phyloP scores from a whole-genome alignment of 2,113 vertebrate species.

The Zingel zingel region DNA sequence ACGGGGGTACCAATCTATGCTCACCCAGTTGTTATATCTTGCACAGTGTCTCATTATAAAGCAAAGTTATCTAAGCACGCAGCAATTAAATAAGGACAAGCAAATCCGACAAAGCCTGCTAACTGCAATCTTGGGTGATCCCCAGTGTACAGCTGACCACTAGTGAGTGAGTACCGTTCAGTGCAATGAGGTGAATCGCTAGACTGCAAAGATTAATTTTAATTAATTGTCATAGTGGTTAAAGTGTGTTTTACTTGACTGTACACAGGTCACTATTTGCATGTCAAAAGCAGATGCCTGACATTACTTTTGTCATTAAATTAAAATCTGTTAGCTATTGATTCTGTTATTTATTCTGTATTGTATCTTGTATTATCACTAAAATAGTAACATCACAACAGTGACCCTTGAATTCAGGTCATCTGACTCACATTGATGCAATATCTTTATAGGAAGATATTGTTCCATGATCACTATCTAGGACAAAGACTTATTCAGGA shows the following conservation, averaged over 20 bases:
- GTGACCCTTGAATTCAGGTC: conserved; percentile 60
- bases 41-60: conserved; percentile 49
- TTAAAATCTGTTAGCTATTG: not conserved
- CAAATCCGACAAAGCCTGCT: conserved; percentile 50
- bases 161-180: conserved; percentile 22
- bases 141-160: conserved; percentile 48
- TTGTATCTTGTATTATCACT: not conserved
- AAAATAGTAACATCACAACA: conserved; percentile 41
- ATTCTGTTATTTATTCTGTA: not conserved
- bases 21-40: conserved; percentile 42
- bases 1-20: conserved; percentile 19
- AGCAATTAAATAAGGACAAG: conserved; percentile 66
- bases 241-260: conserved; percentile 26
- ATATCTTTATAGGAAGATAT: conserved; percentile 55
- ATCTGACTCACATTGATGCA: conserved; percentile 57
- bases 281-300: conserved; percentile 55
- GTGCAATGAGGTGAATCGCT: conserved; percentile 44
- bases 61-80: conserved; percentile 51
- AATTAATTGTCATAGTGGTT: conserved; percentile 58
- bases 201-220: conserved; percentile 38
- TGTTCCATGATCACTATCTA: conserved; percentile 65
- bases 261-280: conserved; percentile 39
- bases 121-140: conserved; percentile 36
- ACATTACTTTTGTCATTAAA: conserved; percentile 36
- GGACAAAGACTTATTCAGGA: conserved; percentile 73